A percentile compares a stretch with the other conserved stretches of the same genome.
These are phyloP conservation scores for Dendroctonus valens DNA, from an alignment of 1,140 invertebrate species.

Conservation along the genomic window DNA sequence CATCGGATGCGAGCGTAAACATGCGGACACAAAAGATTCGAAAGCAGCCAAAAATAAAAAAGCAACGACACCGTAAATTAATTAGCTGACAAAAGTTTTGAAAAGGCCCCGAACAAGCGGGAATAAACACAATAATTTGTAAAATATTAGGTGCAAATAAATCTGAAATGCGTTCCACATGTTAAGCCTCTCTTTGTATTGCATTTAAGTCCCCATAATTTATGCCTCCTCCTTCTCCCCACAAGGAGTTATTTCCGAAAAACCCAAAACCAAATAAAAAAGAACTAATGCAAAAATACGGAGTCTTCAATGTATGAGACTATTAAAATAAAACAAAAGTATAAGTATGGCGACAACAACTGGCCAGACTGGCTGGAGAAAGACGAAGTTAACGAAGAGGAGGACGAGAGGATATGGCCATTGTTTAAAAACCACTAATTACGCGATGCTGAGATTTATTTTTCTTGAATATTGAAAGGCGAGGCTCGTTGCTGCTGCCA, in stretches of 20 bases:
- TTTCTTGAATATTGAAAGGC: slow-evolving; percentile 50
- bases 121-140: slow-evolving; percentile 33
- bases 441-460: slow-evolving; percentile 47
- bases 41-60: slow-evolving; percentile 21
- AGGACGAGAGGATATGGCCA: slow-evolving; percentile 39
- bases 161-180: slow-evolving; percentile 28
- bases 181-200: slow-evolving; percentile 21
- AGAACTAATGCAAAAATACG: slow-evolving; percentile 29
- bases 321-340: slow-evolving; percentile 42
- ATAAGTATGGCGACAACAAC: slow-evolving; percentile 39
- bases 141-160: slow-evolving; percentile 33
- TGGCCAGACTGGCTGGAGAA: slow-evolving; percentile 24
- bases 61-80: slow-evolving; percentile 15
- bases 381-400: slow-evolving; percentile 15
- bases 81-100: slow-evolving; percentile 27
- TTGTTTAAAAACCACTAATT: slow-evolving; percentile 50
- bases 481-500: slow-evolving; percentile 41
- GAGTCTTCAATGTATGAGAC: slow-evolving; percentile 32
- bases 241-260: slow-evolving; percentile 28
- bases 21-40: slow-evolving; percentile 14
- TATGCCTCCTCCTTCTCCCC: slow-evolving; percentile 5
- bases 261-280: slow-evolving; percentile 15
- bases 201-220: slow-evolving; percentile 26
- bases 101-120: slow-evolving; percentile 23
- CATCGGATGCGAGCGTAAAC: slow-evolving; percentile 9